Evolutionary conservation across 2,113 vertebrate species (phyloP), one percentile per base, ranked within the genome.

Genomic region (Chloropsis hardwickii): DNA sequence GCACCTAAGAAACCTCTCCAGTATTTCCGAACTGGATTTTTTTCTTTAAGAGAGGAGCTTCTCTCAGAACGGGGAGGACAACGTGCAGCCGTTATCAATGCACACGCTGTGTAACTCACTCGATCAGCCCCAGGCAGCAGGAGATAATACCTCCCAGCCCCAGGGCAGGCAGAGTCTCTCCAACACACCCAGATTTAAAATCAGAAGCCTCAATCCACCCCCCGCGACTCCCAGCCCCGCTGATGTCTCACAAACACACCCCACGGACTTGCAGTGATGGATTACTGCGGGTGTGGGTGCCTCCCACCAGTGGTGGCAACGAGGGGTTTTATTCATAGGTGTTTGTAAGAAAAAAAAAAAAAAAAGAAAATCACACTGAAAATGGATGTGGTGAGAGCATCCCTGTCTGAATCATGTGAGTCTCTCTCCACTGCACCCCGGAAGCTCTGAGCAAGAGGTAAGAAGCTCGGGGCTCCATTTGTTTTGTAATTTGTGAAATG

Each of bases 51-150:
- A 69, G 53, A 71, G 53, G 44, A 87, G 24, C 27, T 44, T 80
- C 2, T 0, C 67, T 83, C 20, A 39, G 45, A 70, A 48, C 44
- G 29, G 0, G 0, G 18, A 53, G 28, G 9, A 45, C 14, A 48
- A 37, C 0, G 1, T 76, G 66, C 57, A 65, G 74, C 77, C 87
- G 73, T 71, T 95, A 56, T 3, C 53, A 81, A 2, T 33, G 58
- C 69, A 21, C 58, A 42, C 10, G 14, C 31, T 69, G 21, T 56
- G 29, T 58, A 61, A 65, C 47, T 83, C 47, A 1, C 40, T 76
- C 12, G 12, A 27, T 64, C 48, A 20, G 37, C 81, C 48, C 48
- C 2, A 0, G 66, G 47, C 72, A 84, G 70, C 35, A 60, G 72
- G 27, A 77, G 50, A 2, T 61, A 21, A 2, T 61, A 21, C 11